Conservation (phyloP, 2,797 vertebrate genomes). For the Sarcophilus harrisii region DNA sequence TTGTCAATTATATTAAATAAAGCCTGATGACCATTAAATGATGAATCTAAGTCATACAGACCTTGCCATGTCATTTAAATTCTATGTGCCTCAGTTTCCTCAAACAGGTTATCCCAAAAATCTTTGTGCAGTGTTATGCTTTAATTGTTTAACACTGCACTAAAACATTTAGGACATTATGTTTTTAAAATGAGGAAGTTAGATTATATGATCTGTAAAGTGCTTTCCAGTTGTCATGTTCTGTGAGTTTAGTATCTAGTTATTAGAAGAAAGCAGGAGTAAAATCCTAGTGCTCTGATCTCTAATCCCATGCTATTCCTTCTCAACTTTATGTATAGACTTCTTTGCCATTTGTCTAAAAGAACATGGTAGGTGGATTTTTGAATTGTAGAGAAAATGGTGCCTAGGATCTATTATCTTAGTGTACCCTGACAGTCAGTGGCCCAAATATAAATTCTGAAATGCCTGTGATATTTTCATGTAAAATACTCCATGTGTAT, state of each 20-base stretch:
- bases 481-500: neutral
- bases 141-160: neutral
- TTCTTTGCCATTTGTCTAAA: neutral
- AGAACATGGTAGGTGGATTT: neutral
- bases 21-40: neutral
- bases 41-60: neutral
- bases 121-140: neutral
- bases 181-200: neutral
- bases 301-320: neutral
- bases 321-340: neutral
- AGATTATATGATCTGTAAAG: neutral
- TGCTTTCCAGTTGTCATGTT: neutral
- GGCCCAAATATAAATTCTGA: neutral
- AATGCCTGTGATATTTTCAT: neutral
- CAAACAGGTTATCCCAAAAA: neutral
- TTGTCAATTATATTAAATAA: neutral
- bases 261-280: neutral
- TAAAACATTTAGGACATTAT: neutral
- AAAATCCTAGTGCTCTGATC: neutral
- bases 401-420: neutral
- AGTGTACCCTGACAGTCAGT: slow-evolving; percentile 20
- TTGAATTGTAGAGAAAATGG: neutral
- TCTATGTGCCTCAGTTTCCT: neutral
- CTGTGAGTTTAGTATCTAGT: neutral
- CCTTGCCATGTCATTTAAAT: neutral